phyloP scores from a whole-genome alignment of 2,113 vertebrate species.

The Salvelinus namaycush region DNA sequence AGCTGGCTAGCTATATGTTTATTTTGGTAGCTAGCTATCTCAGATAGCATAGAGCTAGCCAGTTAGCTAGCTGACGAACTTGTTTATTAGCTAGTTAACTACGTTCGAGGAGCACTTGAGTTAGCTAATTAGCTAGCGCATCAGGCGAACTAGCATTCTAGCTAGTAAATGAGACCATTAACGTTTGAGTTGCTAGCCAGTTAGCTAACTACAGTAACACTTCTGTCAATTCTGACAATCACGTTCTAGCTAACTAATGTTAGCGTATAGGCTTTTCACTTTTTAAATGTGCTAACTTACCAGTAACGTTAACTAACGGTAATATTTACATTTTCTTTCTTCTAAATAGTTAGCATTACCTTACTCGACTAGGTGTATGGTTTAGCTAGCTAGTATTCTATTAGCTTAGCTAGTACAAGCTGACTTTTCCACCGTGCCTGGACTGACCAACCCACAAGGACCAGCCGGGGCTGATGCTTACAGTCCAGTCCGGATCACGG shows the following conservation, averaged over 20 bases:
- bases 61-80: slow-evolving; percentile 41
- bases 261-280: too few species aligned
- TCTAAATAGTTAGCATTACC: not conserved
- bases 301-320: not conserved
- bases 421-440: slow-evolving; percentile 54
- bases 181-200: slow-evolving; percentile 30
- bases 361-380: slow-evolving; percentile 6
- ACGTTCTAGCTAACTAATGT: not conserved
- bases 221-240: not conserved
- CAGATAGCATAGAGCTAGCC: slow-evolving; percentile 26
- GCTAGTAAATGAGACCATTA: slow-evolving; percentile 63
- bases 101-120: too few species aligned
- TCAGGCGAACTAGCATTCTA: slow-evolving; percentile 46
- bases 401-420: not conserved
- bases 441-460: slow-evolving; percentile 74
- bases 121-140: slow-evolving; percentile 12
- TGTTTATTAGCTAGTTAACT: slow-evolving; percentile 20
- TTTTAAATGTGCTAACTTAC: too few species aligned
- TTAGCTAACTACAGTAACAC: too few species aligned
- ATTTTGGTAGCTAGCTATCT: slow-evolving; percentile 47
- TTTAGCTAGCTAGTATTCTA: slow-evolving; percentile 15
- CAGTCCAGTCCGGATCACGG: slow-evolving; percentile 76
- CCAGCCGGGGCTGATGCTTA: slow-evolving; percentile 80
- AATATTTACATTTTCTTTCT: not conserved
- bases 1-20: slow-evolving; percentile 58